Evolutionary conservation across 2,888 invertebrate genomes (phyloP), one percentile per base, ranked within the genome.

Genomic region (Lepidonotus clava): DNA sequence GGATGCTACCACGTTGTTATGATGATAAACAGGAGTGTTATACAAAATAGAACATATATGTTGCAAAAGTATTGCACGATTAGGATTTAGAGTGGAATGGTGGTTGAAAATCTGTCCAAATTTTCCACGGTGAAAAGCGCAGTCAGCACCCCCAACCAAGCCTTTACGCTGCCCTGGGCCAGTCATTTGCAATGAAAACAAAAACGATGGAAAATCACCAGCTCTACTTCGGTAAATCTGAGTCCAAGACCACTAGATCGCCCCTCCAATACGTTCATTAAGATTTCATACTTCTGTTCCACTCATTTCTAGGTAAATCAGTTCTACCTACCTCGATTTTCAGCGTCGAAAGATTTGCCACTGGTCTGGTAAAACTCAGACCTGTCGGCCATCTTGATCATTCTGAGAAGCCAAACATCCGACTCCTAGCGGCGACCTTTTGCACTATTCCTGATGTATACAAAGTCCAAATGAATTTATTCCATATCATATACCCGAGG

Each of bases 311-410:
- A 32, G 11, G 24, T 14, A 24, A 80, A 80, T 80, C n/a, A 36
- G 34, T 24, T 21, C n/a, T 14, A 86, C 80, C 40, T 86, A 86
- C 86, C 86, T 53, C 71, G 76, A 53, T 86, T 86, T 61, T 53
- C 80, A 86, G 77, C 80, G 85, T 85, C 76, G 53, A 36, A 56
- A 80, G 34, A 77, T 28, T 53, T 61, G 66, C 77, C 71, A 53
- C 76, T 86, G 83, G 83, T 83, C 86, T 86, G 83, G 86, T 66
- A 86, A 84, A 66, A 80, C 85, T 80, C 87, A 46, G 86, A 87
- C 66, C 41, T 84, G 87, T 87, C 87, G 85, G 87, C 87, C 87
- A 87, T 87, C 71, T 87, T 86, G 85, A 77, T 84, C 87, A 85
- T 84, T 56, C 80, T 87, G 87, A 80, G 80, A 87, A 84, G 87